phyloP scores from a whole-genome alignment of 92 coral and sea anemone genomes.

The Siderastrea siderea region DNA sequence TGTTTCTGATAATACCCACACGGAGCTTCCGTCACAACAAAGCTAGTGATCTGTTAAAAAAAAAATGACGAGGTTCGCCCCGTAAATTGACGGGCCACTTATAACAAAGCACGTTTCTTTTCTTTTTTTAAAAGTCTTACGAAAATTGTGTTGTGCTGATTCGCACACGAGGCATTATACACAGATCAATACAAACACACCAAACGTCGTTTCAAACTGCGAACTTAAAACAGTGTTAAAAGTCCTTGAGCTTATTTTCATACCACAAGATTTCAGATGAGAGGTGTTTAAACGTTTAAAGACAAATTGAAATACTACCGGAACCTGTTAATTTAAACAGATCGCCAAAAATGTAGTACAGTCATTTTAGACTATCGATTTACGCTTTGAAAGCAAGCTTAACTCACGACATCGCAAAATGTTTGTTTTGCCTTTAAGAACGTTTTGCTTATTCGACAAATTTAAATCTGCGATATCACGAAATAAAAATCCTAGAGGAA shows the following conservation, averaged over 20 bases:
- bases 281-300: constrained; percentile 1
- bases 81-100: constrained; percentile 30
- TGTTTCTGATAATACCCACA: constrained; percentile 8
- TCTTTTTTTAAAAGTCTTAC: neutral
- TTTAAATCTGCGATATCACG: neutral
- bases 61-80: constrained; percentile 6
- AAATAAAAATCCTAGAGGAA: neutral
- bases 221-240: neutral
- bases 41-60: constrained; percentile 8
- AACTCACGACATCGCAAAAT: neutral
- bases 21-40: constrained; percentile 51
- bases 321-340: constrained; percentile 22
- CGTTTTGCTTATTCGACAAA: neutral
- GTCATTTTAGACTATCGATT: neutral
- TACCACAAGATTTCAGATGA: neutral
- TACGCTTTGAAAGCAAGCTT: neutral
- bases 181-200: too few species aligned
- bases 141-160: neutral
- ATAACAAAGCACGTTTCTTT: neutral
- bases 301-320: constrained; percentile 4
- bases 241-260: neutral
- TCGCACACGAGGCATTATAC: constrained; percentile 5
- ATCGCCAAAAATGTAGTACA: neutral
- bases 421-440: neutral
- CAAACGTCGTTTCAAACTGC: neutral